Evolutionary conservation across 2,113 vertebrate species (phyloP), one percentile per base, ranked within the genome.

Genomic region (Microcebus jonahi): DNA sequence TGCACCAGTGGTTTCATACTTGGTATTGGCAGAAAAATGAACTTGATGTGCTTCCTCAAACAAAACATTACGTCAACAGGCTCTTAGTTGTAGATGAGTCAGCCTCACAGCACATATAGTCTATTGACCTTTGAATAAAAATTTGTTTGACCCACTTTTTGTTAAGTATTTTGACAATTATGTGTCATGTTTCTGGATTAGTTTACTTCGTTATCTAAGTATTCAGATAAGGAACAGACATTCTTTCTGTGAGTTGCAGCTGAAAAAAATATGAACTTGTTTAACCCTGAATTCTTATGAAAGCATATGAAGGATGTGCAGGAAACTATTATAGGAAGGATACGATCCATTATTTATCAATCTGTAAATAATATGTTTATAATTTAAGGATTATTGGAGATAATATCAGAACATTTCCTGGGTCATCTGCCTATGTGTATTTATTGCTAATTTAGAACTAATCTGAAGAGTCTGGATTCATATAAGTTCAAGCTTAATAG

Each of bases 371-470:
- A 63, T 61, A 18, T 82, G 53, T 59, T 95, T 85, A 53, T 31
- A 77, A 82, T 6, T 34, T 2, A 53, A 75, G 5, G 10, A 9
- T 91, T 90, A 65, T 15, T 53, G 27, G 5, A 29, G 9, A 89
- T 76, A 67, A 63, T 50, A 48, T 55, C 3, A 36, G 6, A 57
- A 53, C 8, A 84, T 91, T 93, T 80, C 55, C 77, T 96, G 20
- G 6, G 36, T 67, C 45, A 63, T 59, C 48, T 57, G 8, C 17
- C 18, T 29, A 9, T 50, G 14, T 4, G 55, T 67, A 92, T 53
- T 96, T 77, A 68, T 45, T 48, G 6, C 18, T 82, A 88, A 11
- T 76, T 91, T 80, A 57, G 18, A 93, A 50, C 11, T 6, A 85
- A 31, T 65, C 10, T 70, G 31, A 65, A 77, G 6, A 80, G 20